Evolutionary conservation across 2,797 vertebrate genomes (phyloP).

Genomic region (Vespertilio murinus): DNA sequence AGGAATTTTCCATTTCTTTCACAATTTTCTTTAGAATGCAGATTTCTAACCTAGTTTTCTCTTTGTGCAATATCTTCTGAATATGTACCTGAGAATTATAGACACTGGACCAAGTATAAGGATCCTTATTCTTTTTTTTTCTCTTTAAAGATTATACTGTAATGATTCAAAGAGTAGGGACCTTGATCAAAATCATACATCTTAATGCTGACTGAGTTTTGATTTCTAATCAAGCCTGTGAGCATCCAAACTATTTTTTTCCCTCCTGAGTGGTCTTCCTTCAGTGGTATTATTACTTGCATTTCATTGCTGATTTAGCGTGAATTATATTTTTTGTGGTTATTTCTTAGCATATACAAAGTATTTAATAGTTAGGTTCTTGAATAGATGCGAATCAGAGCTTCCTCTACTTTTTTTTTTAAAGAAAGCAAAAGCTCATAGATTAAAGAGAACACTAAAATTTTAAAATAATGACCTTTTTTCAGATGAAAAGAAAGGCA

Average conservation of each 20-base stretch:
- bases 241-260: not conserved
- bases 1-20: not conserved
- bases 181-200: not conserved
- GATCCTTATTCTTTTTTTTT: not conserved
- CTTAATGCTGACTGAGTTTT: not conserved
- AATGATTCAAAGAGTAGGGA: not conserved
- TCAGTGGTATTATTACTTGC: not conserved
- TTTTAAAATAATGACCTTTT: not conserved
- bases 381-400: not conserved
- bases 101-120: not conserved
- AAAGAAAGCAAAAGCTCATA: not conserved
- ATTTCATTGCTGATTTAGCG: not conserved
- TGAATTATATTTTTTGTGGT: not conserved
- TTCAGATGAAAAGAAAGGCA: not conserved
- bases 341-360: not conserved
- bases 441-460: not conserved
- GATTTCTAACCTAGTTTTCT: not conserved
- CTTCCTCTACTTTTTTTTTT: not conserved
- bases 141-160: not conserved
- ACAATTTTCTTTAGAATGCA: not conserved
- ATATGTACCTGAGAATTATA: not conserved
- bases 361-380: conserved; percentile 14
- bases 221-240: not conserved
- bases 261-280: not conserved
- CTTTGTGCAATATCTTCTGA: not conserved